A percentile compares a stretch with the other conserved stretches of the same genome.
Evolutionary conservation across 2,888 invertebrate species (phyloP).

Genomic region (Lepetodrilus schrolli): DNA sequence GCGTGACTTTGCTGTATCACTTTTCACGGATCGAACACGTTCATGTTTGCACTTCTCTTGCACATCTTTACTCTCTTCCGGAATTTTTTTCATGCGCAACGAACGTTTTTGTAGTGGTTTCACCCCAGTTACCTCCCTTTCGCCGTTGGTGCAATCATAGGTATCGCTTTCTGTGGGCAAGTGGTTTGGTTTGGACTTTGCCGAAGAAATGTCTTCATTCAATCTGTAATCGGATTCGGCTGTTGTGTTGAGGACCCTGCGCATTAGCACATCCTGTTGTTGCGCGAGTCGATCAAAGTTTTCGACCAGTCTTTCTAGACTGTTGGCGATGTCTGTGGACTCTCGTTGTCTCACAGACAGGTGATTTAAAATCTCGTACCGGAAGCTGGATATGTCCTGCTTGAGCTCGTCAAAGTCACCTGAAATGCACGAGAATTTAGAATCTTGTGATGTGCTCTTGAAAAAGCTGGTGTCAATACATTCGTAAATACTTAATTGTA

Average conservation of each 20-base stretch:
- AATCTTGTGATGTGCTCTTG: no score
- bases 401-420: constrained; percentile 68
- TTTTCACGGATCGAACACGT: no score
- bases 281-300: constrained; percentile 37
- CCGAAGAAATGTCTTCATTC: background rate
- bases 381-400: constrained; percentile 69
- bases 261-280: constrained; percentile 33
- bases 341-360: constrained; percentile 49
- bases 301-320: constrained; percentile 40
- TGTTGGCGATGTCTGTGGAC: constrained; percentile 40
- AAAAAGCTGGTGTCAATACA: no score
- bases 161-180: background rate
- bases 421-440: no score
- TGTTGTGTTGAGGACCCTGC: background rate
- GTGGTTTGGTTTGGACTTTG: no score
- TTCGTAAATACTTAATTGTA: no score
- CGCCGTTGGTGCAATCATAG: background rate
- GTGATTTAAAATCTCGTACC: constrained; percentile 69
- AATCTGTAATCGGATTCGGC: background rate
- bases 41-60: no score
- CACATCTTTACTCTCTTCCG: constrained; percentile 1
- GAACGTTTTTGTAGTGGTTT: background rate
- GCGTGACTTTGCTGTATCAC: background rate
- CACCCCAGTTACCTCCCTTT: background rate
- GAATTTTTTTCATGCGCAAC: background rate